Conservation (phyloP, 1,140 invertebrate species). For the Andricus grossulariae region DNA sequence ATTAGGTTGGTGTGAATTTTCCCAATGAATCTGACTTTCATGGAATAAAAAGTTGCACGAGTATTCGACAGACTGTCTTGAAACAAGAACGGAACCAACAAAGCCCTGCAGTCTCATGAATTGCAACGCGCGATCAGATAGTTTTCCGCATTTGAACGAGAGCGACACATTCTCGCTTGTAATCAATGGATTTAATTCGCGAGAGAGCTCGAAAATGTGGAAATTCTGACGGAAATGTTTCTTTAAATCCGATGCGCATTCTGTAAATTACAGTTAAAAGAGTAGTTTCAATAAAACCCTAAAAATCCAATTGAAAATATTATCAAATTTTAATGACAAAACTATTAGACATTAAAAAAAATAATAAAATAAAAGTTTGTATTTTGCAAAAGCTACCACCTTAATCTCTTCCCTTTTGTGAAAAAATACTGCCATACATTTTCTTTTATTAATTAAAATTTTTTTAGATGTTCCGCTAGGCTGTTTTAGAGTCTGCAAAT, state of each 20-base stretch:
- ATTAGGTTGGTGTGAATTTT: not conserved
- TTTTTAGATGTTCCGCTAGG: too few species aligned
- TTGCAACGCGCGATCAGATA: slow-evolving; percentile 20
- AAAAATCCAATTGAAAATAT: not conserved
- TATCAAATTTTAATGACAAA: not conserved
- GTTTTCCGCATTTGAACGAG: slow-evolving; percentile 5
- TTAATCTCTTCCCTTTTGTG: too few species aligned
- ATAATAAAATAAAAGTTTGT: too few species aligned
- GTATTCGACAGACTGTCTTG: slow-evolving; percentile 9
- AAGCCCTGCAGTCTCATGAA: slow-evolving; percentile 14
- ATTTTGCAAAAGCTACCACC: too few species aligned
- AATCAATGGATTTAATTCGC: slow-evolving; percentile 23
- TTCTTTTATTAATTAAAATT: too few species aligned
- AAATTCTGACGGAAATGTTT: slow-evolving; percentile 1
- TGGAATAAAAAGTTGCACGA: not conserved
- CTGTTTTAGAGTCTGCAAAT: too few species aligned
- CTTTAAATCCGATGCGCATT: not conserved
- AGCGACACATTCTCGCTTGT: not conserved
- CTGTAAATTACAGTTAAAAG: not conserved
- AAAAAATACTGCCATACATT: too few species aligned
- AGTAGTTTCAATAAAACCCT: not conserved
- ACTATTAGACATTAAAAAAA: too few species aligned
- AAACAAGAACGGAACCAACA: slow-evolving; percentile 17
- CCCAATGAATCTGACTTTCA: not conserved
- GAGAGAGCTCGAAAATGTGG: not conserved